A percentile compares a stretch with the other conserved stretches of the same genome.
Conservation (phyloP, 2,797 vertebrate genomes). For the Catamblyrhynchus diadema region DNA sequence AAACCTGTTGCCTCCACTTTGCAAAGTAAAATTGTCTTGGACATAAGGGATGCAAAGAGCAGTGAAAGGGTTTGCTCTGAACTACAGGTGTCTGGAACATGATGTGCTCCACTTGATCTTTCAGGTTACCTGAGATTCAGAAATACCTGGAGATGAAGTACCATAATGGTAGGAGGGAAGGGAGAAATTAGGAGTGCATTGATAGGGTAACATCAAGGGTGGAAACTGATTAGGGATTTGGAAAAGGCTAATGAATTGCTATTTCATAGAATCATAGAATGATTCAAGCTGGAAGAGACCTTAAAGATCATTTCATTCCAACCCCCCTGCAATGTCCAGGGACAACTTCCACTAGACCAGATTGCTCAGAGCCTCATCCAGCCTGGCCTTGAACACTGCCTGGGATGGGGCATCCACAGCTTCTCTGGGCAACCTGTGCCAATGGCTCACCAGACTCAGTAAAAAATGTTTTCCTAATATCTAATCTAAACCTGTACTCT, state of each 20-base stretch:
- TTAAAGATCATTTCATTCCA: not conserved
- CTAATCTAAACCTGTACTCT: not conserved
- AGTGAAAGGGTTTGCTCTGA: not conserved
- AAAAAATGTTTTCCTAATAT: not conserved
- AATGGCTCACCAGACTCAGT: not conserved
- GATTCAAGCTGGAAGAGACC: not conserved
- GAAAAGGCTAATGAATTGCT: not conserved
- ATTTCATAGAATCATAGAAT: not conserved
- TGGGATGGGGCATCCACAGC: not conserved
- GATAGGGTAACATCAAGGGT: no score
- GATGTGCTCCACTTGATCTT: not conserved
- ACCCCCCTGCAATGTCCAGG: accelerated
- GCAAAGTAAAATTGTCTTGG: not conserved
- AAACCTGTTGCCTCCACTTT: not conserved
- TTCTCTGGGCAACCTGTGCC: not conserved
- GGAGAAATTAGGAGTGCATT: not conserved
- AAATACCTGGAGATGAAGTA: not conserved
- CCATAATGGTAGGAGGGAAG: accelerated
- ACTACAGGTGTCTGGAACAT: not conserved
- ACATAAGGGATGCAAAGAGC: not conserved
- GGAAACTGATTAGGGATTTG: not conserved
- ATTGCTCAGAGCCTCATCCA: not conserved
- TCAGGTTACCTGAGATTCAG: not conserved
- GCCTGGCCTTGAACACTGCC: not conserved
- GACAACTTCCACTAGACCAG: not conserved